Evolutionary conservation across 2,113 vertebrate genomes (phyloP), one percentile per base, ranked within the genome.

Genomic region (Limnothrissa miodon): DNA sequence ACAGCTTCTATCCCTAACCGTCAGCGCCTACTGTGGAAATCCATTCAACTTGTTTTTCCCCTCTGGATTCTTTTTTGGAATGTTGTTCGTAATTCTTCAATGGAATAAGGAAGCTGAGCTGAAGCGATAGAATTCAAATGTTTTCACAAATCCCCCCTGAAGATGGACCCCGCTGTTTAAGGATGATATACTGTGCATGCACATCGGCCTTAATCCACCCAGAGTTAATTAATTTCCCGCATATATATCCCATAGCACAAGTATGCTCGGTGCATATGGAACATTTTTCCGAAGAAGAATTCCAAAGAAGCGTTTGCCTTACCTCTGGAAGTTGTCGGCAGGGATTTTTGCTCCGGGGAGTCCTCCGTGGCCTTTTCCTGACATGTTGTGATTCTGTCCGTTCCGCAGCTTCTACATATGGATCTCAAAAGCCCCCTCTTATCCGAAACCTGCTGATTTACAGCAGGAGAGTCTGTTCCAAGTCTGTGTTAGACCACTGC

Each of bases 391-490:
- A 51, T 45, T 83, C 23, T 83, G 88, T 59, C 86, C 87, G 82
- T 83, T 89, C 80, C 80, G 82, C n/a, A 88, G 78, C 29, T 86
- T 85, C 33, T 91, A 85, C 46, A 51, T 39, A 78, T 44, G 82
- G 13, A n/a, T 46, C 82, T 89, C 87, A 45, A 87, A 82, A 84
- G 82, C 46, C 15, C 86, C 66, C 36, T 89, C 88, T 70, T 90
- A 80, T 93, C 88, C 93, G 89, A 91, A 82, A 86, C 78, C 66
- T 90, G 89, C 83, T 92, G 90, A 90, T 92, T 90, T 90, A 85
- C 83, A 85, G 83, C 80, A 46, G 78, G 84, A 79, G 78, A 84
- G 85, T 81, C 45, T 78, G 23, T 59, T 74, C 29, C 66, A 74
- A 29, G 29, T 39, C 66, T 36, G 4, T 11, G 59, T 79, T 11